Evolutionary conservation across 2,797 vertebrate genomes (phyloP).

Genomic region (Danio tinwini): DNA sequence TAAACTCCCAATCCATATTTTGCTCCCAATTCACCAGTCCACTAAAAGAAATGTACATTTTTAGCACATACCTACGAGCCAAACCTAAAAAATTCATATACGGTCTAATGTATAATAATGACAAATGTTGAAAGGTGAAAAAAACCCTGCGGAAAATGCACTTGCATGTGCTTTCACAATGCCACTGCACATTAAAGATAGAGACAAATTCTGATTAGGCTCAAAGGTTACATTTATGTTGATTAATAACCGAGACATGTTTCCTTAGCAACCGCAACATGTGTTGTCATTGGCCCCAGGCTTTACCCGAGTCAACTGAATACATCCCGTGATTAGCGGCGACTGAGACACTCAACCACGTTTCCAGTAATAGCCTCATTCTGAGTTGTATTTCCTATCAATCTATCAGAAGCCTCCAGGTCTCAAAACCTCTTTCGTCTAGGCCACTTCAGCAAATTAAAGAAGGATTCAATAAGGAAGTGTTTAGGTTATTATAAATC

Average conservation of each 20-base stretch:
- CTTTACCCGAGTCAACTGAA: conserved; percentile 23
- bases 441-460: conserved; percentile 22
- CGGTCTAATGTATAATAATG: conserved; percentile 13
- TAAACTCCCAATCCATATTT: not conserved
- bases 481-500: conserved; percentile 19
- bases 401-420: conserved; percentile 36
- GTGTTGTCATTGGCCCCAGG: conserved; percentile 36
- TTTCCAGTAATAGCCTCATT: conserved; percentile 35
- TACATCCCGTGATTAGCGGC: conserved; percentile 32
- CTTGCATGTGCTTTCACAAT: conserved; percentile 41
- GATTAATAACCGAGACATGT: conserved; percentile 42
- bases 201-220: conserved; percentile 44
- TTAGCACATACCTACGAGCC: conserved; percentile 8
- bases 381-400: conserved; percentile 21
- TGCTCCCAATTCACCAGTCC: not conserved
- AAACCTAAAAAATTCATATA: not conserved
- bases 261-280: conserved; percentile 30
- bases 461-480: conserved; percentile 21
- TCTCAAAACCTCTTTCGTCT: conserved; percentile 26
- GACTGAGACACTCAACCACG: conserved; percentile 24
- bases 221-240: conserved; percentile 44
- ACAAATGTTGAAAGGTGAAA: conserved; percentile 27
- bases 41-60: not conserved
- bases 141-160: conserved; percentile 20
- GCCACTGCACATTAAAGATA: conserved; percentile 43